phyloP scores from a whole-genome alignment of 2,113 vertebrate species.

The Oophaga pumilio region DNA sequence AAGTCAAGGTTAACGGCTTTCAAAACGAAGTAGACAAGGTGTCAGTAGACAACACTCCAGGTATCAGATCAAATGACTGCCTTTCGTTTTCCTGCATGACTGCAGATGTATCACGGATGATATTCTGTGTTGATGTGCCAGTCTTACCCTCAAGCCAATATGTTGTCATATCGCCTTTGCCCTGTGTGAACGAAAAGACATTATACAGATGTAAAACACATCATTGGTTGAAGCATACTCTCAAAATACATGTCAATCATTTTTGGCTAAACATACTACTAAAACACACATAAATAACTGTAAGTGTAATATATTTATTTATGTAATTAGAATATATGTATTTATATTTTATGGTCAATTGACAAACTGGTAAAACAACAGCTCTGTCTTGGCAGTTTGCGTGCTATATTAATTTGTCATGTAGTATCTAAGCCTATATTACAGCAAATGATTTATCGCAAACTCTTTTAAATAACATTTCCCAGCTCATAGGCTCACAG shows the following conservation, averaged over 20 bases:
- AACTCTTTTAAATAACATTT: too few relatives aligned
- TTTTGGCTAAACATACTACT: neutral
- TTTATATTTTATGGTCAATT: too few relatives aligned
- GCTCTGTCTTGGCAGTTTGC: too few relatives aligned
- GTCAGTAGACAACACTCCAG: conserved; percentile 65
- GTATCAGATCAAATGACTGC: conserved; percentile 66
- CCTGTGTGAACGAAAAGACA: conserved; percentile 63
- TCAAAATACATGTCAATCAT: too few relatives aligned
- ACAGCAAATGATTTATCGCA: too few relatives aligned
- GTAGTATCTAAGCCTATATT: too few relatives aligned
- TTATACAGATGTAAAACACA: neutral
- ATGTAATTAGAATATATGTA: too few relatives aligned
- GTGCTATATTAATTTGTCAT: too few relatives aligned
- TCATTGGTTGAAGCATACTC: neutral
- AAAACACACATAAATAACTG: too few relatives aligned
- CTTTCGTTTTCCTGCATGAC: conserved; percentile 58
- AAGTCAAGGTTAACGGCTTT: neutral
- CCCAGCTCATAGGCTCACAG: too few relatives aligned
- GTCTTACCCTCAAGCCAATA: conserved; percentile 82
- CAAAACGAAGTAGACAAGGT: conserved; percentile 59
- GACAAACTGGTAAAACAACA: too few relatives aligned
- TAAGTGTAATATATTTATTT: too few relatives aligned
- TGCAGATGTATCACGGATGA: conserved; percentile 48
- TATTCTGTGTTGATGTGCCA: conserved; percentile 58
- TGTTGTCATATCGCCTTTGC: conserved; percentile 85